Evolutionary conservation across 2,113 vertebrate genomes (phyloP).

Genomic region (Siphamia tubifer): DNA sequence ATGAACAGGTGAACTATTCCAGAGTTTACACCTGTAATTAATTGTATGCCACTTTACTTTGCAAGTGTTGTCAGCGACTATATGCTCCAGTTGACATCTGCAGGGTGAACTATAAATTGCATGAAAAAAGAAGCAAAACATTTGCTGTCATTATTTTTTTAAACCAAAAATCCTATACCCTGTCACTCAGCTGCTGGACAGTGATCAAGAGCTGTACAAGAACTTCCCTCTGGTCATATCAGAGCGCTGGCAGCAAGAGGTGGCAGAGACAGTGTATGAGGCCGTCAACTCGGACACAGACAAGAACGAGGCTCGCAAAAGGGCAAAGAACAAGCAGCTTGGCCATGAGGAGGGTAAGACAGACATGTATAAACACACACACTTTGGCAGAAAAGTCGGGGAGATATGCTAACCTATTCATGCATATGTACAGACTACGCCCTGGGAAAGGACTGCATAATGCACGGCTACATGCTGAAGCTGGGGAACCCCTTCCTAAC

Average conservation of each 20-base stretch:
- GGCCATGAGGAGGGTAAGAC: conserved; percentile 93
- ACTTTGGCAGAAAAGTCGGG: background rate
- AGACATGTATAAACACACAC: background rate
- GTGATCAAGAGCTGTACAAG: conserved; percentile 98
- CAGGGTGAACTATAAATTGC: background rate
- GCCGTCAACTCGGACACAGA: conserved; percentile 95
- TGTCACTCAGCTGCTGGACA: conserved; percentile 87
- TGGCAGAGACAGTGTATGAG: conserved; percentile 95
- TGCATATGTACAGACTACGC: conserved; percentile 87
- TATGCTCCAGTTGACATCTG: background rate
- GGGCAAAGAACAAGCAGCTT: conserved; percentile 96
- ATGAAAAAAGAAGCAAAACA: too few relatives aligned
- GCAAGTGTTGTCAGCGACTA: too few relatives aligned
- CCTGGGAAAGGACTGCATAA: conserved; percentile 94
- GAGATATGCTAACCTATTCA: background rate
- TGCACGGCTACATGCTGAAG: conserved; percentile 97
- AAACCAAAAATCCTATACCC: background rate
- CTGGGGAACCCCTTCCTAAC: conserved; percentile 96
- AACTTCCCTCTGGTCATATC: conserved; percentile 99
- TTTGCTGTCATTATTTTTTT: background rate
- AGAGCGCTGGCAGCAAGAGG: conserved; percentile 99
- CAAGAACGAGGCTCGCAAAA: conserved; percentile 93
- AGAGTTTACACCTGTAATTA: too few relatives aligned
- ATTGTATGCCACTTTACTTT: too few relatives aligned
- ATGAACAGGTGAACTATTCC: too few relatives aligned